Conservation (phyloP, 2,888 invertebrate genomes). For the Chirona hameri region DNA sequence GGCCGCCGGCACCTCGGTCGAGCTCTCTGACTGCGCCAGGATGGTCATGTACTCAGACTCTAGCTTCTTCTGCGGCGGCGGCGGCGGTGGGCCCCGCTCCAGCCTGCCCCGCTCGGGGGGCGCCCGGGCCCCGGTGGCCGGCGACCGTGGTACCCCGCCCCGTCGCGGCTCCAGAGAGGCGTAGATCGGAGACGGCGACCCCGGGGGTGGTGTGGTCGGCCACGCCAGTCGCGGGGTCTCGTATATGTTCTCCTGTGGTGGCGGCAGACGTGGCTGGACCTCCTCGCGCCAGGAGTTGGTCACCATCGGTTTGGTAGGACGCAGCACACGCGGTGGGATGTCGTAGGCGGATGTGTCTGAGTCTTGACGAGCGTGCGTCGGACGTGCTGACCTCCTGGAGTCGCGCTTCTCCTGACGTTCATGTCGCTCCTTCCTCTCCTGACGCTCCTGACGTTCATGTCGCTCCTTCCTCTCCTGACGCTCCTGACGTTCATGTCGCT, state of each 20-base stretch:
- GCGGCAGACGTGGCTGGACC: background rate
- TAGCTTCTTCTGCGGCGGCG: background rate
- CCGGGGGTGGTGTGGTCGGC: background rate
- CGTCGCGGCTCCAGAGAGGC: background rate
- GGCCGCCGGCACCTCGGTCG: background rate
- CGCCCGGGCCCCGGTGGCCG: background rate
- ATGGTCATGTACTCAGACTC: background rate
- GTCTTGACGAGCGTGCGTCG: background rate
- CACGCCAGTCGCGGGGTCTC: background rate
- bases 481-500: no score
- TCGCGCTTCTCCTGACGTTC: background rate
- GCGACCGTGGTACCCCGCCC: background rate
- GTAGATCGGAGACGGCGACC: background rate
- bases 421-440: no score
- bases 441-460: no score
- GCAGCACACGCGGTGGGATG: background rate
- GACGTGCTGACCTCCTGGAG: background rate
- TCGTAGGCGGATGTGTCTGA: conserved; percentile 6
- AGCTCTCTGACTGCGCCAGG: conserved; percentile 4
- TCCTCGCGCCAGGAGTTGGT: background rate
- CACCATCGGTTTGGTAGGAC: background rate
- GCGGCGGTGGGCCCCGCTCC: background rate
- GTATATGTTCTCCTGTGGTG: conserved; percentile 4
- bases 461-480: no score
- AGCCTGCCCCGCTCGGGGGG: background rate